These are phyloP conservation scores for Arbacia lixula DNA, from an alignment of 53 echinoderm and acorn worm genomes.

Conservation along the genomic window DNA sequence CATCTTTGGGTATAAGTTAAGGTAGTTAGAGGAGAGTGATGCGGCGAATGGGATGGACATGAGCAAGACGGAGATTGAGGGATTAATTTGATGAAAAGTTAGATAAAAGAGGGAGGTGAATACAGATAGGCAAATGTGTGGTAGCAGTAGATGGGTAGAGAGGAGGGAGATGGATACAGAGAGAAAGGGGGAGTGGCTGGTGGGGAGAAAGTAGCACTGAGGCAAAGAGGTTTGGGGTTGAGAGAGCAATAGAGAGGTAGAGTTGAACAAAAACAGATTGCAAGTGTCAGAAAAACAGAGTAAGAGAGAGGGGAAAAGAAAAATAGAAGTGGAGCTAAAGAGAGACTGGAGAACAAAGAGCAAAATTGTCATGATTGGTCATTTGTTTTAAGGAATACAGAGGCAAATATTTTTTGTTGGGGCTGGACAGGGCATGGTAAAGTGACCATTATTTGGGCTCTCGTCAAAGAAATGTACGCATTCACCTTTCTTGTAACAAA, in stretches of 20 bases:
- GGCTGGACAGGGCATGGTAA: too few relatives aligned
- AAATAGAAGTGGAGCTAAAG: neutral
- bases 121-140: neutral
- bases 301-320: neutral
- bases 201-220: neutral
- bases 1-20: too few relatives aligned
- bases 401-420: too few relatives aligned
- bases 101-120: neutral
- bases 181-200: neutral
- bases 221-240: neutral
- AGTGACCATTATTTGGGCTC: too few relatives aligned
- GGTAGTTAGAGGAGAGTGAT: too few relatives aligned
- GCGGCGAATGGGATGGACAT: too few relatives aligned
- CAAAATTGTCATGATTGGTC: too few relatives aligned
- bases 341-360: neutral
- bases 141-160: neutral
- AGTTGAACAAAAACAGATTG: neutral
- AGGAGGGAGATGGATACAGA: neutral
- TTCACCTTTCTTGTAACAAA: too few relatives aligned
- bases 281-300: neutral
- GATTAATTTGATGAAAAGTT: too few relatives aligned
- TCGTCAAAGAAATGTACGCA: too few relatives aligned
- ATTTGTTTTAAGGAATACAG: too few relatives aligned
- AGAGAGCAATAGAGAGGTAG: neutral
- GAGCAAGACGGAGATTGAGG: neutral